Evolutionary conservation across 2,797 vertebrate species (phyloP).

Genomic region (Sebastes aleutianus): DNA sequence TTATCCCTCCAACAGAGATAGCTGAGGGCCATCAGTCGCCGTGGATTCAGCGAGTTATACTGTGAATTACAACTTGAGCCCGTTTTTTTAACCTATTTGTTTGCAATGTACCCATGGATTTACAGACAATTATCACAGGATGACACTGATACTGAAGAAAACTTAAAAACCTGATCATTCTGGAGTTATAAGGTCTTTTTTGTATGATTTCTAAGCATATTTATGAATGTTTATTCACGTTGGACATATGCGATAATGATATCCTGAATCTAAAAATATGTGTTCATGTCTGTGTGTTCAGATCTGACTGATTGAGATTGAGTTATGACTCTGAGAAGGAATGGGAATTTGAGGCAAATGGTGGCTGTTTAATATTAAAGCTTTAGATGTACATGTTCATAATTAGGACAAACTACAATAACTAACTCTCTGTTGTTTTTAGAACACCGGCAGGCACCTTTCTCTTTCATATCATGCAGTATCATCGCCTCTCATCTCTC

Average conservation of each 20-base stretch:
- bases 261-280: background rate
- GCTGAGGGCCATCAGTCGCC: background rate
- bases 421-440: background rate
- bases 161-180: background rate
- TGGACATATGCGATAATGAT: background rate
- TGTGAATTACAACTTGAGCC: background rate
- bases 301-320: background rate
- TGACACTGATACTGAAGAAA: background rate
- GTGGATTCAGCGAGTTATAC: background rate
- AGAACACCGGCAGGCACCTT: background rate
- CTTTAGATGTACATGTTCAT: background rate
- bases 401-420: background rate
- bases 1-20: background rate
- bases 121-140: background rate
- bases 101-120: background rate
- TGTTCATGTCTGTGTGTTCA: background rate
- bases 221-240: background rate
- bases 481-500: background rate
- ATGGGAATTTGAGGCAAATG: background rate
- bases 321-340: background rate
- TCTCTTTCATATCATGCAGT: background rate
- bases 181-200: background rate
- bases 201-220: background rate
- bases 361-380: background rate
- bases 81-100: background rate